These are phyloP conservation scores for Thelaira solivaga DNA, from an alignment of 2,888 invertebrate genomes.

Conservation along the genomic window DNA sequence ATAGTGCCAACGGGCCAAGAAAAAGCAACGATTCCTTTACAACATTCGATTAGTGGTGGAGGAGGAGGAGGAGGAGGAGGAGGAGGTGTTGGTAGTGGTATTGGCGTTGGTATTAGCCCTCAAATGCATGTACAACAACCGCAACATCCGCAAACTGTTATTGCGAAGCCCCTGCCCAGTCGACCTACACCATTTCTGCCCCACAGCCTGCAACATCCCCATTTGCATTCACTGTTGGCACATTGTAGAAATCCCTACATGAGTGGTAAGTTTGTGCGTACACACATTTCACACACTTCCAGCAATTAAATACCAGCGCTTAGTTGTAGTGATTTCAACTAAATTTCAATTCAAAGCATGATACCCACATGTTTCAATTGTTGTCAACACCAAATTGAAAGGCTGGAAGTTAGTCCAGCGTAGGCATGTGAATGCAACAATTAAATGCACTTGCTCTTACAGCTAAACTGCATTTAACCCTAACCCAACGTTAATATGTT, in stretches of 20 bases:
- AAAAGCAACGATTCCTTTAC: slow-evolving; percentile 43
- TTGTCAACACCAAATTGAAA: slow-evolving; percentile 40
- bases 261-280: slow-evolving; percentile 78
- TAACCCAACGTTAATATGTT: not conserved
- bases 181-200: slow-evolving; percentile 81
- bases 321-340: slow-evolving; percentile 14
- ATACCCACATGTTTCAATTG: slow-evolving; percentile 37
- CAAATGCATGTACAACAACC: slow-evolving; percentile 56
- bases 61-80: slow-evolving; percentile 27
- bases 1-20: slow-evolving; percentile 72
- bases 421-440: slow-evolving; percentile 53
- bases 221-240: slow-evolving; percentile 88
- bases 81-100: slow-evolving; percentile 5
- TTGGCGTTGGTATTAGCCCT: not conserved
- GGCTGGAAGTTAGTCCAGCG: slow-evolving; percentile 7
- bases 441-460: slow-evolving; percentile 66
- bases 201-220: slow-evolving; percentile 87
- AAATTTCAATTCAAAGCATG: not conserved
- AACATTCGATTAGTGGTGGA: slow-evolving; percentile 29
- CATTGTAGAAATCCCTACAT: slow-evolving; percentile 91
- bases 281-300: not conserved
- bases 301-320: not conserved
- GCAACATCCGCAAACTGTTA: slow-evolving; percentile 74
- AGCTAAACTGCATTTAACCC: slow-evolving; percentile 31
- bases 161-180: slow-evolving; percentile 92